These are phyloP conservation scores for Nomada fabriciana DNA, from an alignment of 2,888 invertebrate species.

Conservation along the genomic window DNA sequence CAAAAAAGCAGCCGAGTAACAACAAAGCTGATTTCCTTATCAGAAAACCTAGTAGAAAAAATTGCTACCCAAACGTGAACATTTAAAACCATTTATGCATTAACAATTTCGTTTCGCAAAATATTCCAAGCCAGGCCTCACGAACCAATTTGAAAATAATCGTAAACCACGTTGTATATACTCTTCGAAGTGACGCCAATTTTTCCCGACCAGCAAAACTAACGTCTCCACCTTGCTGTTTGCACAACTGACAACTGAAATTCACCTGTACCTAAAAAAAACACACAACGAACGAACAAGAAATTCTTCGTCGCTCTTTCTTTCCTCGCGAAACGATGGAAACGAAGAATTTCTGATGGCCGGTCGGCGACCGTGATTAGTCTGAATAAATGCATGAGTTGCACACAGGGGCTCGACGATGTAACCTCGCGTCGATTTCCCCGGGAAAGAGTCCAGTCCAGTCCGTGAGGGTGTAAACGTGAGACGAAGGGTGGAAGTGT, in stretches of 20 bases:
- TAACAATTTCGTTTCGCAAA: no score
- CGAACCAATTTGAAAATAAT: no score
- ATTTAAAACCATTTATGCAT: no score
- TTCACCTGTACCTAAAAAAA: background rate
- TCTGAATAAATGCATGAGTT: constrained; percentile 77
- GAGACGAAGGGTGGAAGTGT: background rate
- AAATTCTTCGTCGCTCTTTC: background rate
- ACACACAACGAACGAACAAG: constrained; percentile 1
- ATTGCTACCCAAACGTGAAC: background rate
- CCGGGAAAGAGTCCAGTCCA: background rate
- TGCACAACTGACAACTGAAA: background rate
- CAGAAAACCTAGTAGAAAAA: no score
- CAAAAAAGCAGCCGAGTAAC: no score
- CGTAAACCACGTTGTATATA: background rate
- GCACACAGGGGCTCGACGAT: constrained; percentile 45
- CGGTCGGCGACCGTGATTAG: constrained; percentile 67
- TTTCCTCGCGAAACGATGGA: constrained; percentile 4
- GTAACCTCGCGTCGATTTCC: constrained; percentile 18
- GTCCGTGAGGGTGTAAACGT: background rate
- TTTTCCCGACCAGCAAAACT: background rate
- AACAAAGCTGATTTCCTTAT: no score
- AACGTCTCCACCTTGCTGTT: no score
- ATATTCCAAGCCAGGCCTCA: no score
- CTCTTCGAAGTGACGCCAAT: background rate
- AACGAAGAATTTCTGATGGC: constrained; percentile 60